These are phyloP conservation scores for Nomada ruficornis DNA, from an alignment of 2,888 invertebrate species.

Conservation along the genomic window DNA sequence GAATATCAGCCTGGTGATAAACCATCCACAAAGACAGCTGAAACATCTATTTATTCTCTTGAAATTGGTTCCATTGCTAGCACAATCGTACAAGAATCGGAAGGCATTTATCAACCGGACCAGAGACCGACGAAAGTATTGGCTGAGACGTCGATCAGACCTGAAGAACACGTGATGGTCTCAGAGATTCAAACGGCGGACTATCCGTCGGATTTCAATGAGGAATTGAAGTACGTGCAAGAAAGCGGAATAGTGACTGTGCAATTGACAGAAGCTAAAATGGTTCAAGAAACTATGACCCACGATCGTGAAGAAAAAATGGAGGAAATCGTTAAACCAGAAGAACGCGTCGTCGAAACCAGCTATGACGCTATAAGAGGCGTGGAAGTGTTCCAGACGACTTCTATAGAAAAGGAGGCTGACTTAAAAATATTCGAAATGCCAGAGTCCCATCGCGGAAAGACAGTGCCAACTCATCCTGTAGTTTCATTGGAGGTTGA, in stretches of 20 bases:
- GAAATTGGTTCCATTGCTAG: constrained; percentile 87
- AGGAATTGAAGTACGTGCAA: constrained; percentile 85
- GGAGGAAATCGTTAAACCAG: constrained; percentile 81
- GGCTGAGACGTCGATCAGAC: constrained; percentile 87
- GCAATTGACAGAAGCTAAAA: constrained; percentile 88
- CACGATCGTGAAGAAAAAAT: constrained; percentile 88
- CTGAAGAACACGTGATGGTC: constrained; percentile 87
- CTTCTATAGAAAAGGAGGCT: constrained; percentile 88
- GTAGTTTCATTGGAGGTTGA: constrained; percentile 86
- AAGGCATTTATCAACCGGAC: constrained; percentile 86
- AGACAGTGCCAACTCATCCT: constrained; percentile 84
- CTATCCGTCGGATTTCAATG: constrained; percentile 85
- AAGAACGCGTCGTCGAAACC: constrained; percentile 83
- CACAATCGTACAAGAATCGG: constrained; percentile 89
- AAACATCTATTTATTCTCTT: constrained; percentile 85
- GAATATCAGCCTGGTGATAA: constrained; percentile 84
- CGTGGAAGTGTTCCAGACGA: constrained; percentile 87
- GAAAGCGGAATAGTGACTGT: constrained; percentile 86
- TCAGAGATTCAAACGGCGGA: constrained; percentile 87
- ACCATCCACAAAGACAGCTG: constrained; percentile 79
- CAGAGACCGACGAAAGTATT: constrained; percentile 85
- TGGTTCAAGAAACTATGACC: constrained; percentile 86
- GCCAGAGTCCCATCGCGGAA: constrained; percentile 86
- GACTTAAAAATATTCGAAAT: constrained; percentile 85
- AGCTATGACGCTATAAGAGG: constrained; percentile 87